Evolutionary conservation across 2,113 vertebrate genomes (phyloP).

Genomic region (Clarias macrocephalus): DNA sequence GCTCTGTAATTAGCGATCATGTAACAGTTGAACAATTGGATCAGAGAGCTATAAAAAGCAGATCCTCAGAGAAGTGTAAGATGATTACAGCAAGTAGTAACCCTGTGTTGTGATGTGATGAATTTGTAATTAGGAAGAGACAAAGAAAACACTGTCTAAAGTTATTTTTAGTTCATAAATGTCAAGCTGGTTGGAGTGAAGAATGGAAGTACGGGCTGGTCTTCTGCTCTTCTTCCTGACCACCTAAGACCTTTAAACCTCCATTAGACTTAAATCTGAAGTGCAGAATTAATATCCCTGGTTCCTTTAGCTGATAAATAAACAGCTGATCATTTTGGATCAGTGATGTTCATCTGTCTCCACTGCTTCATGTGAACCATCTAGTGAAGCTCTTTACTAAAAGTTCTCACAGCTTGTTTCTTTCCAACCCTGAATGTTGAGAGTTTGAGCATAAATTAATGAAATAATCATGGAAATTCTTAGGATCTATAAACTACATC

Average conservation of each 20-base stretch:
- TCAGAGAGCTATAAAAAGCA: constrained; percentile 70
- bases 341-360: background rate
- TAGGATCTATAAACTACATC: background rate
- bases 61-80: constrained; percentile 55
- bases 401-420: background rate
- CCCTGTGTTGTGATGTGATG: no score
- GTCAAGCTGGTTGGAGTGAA: background rate
- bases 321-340: no score
- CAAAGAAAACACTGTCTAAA: background rate
- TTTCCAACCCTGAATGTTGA: background rate
- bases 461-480: background rate
- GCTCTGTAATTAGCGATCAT: constrained; percentile 55
- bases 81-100: constrained; percentile 46
- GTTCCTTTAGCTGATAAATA: background rate
- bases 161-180: background rate
- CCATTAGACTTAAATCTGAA: background rate
- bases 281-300: background rate
- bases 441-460: background rate
- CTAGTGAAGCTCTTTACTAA: background rate
- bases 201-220: background rate
- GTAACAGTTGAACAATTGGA: constrained; percentile 63
- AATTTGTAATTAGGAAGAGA: background rate
- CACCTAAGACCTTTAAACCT: background rate
- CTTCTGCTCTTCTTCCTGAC: background rate
- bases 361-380: background rate